phyloP scores from a whole-genome alignment of 1,140 invertebrate species.

The Cardiocondyla obscurior region DNA sequence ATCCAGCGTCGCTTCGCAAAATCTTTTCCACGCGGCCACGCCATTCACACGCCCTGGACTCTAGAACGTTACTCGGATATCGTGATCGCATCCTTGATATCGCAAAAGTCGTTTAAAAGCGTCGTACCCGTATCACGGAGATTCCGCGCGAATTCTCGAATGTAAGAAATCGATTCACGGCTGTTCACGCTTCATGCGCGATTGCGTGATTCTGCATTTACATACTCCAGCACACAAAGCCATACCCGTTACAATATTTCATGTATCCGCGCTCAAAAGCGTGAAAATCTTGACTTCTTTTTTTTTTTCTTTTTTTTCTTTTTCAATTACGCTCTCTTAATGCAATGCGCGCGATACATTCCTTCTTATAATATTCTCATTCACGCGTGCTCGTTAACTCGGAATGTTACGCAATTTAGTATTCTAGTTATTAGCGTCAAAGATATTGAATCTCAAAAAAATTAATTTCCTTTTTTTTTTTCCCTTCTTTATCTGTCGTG shows the following conservation, averaged over 20 bases:
- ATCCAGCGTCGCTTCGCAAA: constrained; percentile 24
- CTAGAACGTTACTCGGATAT: background rate
- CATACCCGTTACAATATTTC: constrained; percentile 69
- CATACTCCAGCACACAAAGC: constrained; percentile 58
- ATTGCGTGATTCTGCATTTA: constrained; percentile 18
- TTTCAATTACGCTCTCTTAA: constrained; percentile 25
- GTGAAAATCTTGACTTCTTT: constrained; percentile 18
- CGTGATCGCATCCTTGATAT: background rate
- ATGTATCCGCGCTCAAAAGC: constrained; percentile 11
- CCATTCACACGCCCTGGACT: background rate
- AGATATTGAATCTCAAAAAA: background rate
- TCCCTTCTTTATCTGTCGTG: background rate
- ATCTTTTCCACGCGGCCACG: background rate
- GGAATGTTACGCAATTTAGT: constrained; percentile 14
- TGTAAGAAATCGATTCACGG: background rate
- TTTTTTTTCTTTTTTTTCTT: background rate
- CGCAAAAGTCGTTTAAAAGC: background rate
- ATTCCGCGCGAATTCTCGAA: background rate
- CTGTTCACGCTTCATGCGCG: constrained; percentile 5
- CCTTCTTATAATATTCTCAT: constrained; percentile 22
- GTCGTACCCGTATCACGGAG: background rate
- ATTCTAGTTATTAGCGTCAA: background rate
- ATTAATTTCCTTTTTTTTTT: too few species aligned
- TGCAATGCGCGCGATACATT: constrained; percentile 37
- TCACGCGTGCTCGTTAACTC: constrained; percentile 11